Base-by-base conservation (phyloP, 2,113 vertebrate genomes). In the Leptodactylus fuscus region DNA sequence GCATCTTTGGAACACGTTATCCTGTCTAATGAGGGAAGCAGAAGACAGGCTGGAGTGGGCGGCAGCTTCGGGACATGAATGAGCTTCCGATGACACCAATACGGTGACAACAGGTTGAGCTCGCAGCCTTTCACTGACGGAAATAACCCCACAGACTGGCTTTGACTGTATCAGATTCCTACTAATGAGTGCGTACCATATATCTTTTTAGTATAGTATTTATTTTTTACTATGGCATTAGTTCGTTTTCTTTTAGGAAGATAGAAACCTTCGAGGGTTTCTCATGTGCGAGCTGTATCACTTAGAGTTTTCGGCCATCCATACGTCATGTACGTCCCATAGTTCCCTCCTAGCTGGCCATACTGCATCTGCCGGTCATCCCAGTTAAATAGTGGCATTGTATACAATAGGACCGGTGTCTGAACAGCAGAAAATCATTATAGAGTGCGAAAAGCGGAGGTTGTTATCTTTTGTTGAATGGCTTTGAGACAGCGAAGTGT, bases 1-100 rank as follows among this genome's bases (percentile, higher is more conserved):
- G 75, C 67, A 69, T 80, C 78, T 81, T 69, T 87, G 69, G 73
- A 85, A 92, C 92, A 93, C 90, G 92, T 91, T 91, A 87, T 74
- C 81, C 89, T 85, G 89, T 92, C 65, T 86, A 86, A 86, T 86
- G 84, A 86, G 65, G 48, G 77, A 81, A 73, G 84, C 84, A 81
- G 49, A 60, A 86, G 84, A 86, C 84, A 86, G 76, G 84, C 76
- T 86, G 84, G 75, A 81, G 84, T 86, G 77, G 84, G 84, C 55
- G 84, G 65, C 76, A 48, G 84, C 84, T 70, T 85, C 62, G 41
- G 77, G 84, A 86, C 88, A 71, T 20, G 88, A 71, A 82, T 93
- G 82, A 92, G 77, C 84, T 86, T 81, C 77, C 84, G 92, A 92
- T 87, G 89, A 91, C 90, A 89, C 88, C 74, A 77, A 82, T 76